Conservation (phyloP, 1,140 invertebrate genomes). For the Ptiloglossa arizonensis region DNA sequence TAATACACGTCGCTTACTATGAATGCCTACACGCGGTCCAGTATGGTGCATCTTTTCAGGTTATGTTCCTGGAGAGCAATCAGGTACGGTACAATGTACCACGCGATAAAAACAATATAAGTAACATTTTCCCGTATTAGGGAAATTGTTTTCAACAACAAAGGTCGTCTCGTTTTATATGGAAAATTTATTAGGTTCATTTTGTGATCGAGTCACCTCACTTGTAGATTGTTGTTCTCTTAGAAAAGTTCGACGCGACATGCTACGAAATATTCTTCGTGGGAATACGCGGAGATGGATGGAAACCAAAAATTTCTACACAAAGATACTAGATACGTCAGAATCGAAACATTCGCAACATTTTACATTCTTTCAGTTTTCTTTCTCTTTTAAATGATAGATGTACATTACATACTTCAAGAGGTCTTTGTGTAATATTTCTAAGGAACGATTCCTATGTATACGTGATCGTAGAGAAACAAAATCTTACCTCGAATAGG, state of each 20-base stretch:
- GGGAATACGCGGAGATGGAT: not conserved
- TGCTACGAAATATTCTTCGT: not conserved
- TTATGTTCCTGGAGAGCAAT: conserved; percentile 18
- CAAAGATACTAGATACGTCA: not conserved
- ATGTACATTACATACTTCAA: not conserved
- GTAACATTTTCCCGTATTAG: not conserved
- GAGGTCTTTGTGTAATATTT: not conserved
- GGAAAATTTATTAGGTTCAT: not conserved
- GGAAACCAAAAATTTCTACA: not conserved
- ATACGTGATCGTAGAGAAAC: not conserved
- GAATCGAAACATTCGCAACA: not conserved
- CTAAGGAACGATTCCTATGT: not conserved
- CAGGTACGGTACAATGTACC: not conserved
- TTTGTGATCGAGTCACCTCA: not conserved
- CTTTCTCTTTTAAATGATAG: not conserved
- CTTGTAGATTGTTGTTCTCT: not conserved
- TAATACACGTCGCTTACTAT: not conserved
- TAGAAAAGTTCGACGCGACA: not conserved
- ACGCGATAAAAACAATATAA: not conserved
- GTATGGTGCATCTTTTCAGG: conserved; percentile 7
- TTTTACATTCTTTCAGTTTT: not conserved
- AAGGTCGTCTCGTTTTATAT: not conserved
- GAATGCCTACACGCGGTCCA: not conserved
- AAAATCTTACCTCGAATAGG: conserved; percentile 87
- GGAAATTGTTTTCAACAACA: not conserved